These are phyloP conservation scores for Diadromus collaris DNA, from an alignment of 2,888 invertebrate species.

Conservation along the genomic window DNA sequence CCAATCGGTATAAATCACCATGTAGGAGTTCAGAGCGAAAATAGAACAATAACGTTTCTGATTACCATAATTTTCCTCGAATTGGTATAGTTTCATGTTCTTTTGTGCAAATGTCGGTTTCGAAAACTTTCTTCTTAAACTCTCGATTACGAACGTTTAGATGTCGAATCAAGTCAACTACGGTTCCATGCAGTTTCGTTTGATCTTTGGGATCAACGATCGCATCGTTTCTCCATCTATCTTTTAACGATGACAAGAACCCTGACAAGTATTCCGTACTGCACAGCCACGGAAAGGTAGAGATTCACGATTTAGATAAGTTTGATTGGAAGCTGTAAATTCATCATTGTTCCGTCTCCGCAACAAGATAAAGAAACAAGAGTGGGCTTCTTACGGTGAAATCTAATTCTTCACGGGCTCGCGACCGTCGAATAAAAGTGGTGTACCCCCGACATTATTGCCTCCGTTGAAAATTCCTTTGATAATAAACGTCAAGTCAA, in stretches of 20 bases:
- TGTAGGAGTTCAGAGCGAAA: background rate
- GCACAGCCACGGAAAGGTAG: background rate
- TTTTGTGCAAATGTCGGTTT: background rate
- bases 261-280: background rate
- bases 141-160: background rate
- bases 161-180: background rate
- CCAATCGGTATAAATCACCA: background rate
- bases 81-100: background rate
- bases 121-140: background rate
- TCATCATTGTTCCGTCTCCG: background rate
- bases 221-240: background rate
- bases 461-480: slow-evolving; percentile 9
- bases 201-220: background rate
- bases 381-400: background rate
- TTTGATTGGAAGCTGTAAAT: background rate
- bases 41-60: background rate
- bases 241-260: background rate
- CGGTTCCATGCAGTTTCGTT: background rate
- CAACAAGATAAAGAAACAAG: background rate
- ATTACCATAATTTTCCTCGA: background rate
- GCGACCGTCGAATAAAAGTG: background rate
- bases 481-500: slow-evolving; percentile 33
- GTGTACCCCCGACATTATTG: background rate
- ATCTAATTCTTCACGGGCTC: background rate
- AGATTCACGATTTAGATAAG: background rate